Percentiles rank a stretch among this genome's conserved stretches.
phyloP scores from a whole-genome alignment of 1,140 invertebrate species.

The Bombus sylvicola region DNA sequence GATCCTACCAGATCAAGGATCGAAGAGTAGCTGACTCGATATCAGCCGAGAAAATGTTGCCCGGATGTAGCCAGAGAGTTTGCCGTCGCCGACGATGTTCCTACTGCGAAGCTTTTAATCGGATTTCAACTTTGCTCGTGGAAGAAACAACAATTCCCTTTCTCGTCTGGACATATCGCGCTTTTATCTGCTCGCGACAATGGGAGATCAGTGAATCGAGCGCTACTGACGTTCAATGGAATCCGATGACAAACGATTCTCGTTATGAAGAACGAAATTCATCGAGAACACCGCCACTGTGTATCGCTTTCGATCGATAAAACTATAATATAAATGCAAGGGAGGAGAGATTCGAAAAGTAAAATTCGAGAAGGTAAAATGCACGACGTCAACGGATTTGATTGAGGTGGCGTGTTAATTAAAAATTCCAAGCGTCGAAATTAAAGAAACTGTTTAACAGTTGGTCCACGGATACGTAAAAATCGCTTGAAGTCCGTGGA shows the following conservation, averaged over 20 bases:
- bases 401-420: conserved; percentile 18
- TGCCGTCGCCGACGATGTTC: background rate
- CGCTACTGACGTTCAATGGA: background rate
- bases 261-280: background rate
- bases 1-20: conserved; percentile 23
- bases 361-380: background rate
- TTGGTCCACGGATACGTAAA: background rate
- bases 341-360: background rate
- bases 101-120: conserved; percentile 36
- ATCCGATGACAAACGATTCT: background rate
- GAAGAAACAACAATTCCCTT: conserved; percentile 11
- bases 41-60: background rate
- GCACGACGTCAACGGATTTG: background rate
- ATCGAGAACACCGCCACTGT: background rate
- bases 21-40: background rate
- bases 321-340: background rate
- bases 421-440: conserved; percentile 17
- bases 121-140: conserved; percentile 37
- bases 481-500: background rate
- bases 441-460: conserved; percentile 15
- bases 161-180: background rate
- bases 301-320: background rate
- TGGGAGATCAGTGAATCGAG: background rate
- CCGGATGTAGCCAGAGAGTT: background rate
- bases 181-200: background rate